A percentile compares a stretch with the other conserved stretches of the same genome.
These are phyloP conservation scores for Australoheros scitulus DNA, from an alignment of 2,113 vertebrate genomes.

Conservation along the genomic window DNA sequence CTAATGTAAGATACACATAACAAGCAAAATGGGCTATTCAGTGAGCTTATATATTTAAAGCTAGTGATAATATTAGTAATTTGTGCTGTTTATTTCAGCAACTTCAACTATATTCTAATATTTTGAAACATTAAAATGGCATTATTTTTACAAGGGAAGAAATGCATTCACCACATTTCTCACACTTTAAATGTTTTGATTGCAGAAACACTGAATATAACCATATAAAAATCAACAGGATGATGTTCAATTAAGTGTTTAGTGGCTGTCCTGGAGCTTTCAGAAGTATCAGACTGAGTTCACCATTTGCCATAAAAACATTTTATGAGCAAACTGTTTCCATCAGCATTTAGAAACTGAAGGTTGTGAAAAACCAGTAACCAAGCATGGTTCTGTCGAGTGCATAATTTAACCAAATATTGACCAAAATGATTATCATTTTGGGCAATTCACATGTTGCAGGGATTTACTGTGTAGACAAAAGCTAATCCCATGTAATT, in stretches of 20 bases:
- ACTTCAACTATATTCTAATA: no score
- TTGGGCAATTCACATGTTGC: slow-evolving; percentile 28
- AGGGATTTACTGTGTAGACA: slow-evolving; percentile 53
- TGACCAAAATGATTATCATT: slow-evolving; percentile 25
- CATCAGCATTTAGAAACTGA: neutral
- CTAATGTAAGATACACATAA: no score
- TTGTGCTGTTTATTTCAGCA: no score
- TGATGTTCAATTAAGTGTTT: neutral
- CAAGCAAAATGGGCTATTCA: no score
- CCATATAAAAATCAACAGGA: neutral
- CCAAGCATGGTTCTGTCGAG: neutral
- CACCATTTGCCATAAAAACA: neutral
- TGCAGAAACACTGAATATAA: neutral
- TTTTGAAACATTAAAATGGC: neutral
- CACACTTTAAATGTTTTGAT: neutral
- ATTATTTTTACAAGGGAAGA: neutral
- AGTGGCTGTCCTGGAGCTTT: neutral
- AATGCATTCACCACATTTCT: neutral
- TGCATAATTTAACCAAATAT: neutral
- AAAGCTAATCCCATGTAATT: slow-evolving; percentile 64
- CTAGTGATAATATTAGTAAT: no score
- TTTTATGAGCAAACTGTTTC: neutral
- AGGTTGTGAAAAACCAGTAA: neutral
- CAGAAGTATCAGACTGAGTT: neutral
- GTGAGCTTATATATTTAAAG: no score